Conservation (phyloP, 2,888 invertebrate genomes). For the Andrena hattorfiana region DNA sequence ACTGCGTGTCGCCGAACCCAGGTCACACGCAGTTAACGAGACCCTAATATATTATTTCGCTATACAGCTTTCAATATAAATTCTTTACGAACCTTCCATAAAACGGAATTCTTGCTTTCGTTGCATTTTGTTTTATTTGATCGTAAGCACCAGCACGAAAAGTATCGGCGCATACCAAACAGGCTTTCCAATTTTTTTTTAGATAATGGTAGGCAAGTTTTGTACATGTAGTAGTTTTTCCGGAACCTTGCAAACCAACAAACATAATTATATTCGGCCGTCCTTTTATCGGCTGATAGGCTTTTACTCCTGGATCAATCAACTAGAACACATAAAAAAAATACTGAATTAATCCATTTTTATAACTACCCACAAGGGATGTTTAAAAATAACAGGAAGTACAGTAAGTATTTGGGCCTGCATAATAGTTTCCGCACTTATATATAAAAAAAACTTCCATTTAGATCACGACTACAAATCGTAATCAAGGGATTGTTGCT, state of each 20-base stretch:
- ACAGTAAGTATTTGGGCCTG: too few relatives aligned
- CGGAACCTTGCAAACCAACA: slow-evolving; percentile 99
- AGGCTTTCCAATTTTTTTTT: slow-evolving; percentile 99
- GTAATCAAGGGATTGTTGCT: too few relatives aligned
- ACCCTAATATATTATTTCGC: too few relatives aligned
- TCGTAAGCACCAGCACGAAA: slow-evolving; percentile 99
- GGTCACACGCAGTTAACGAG: too few relatives aligned
- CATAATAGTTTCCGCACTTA: too few relatives aligned
- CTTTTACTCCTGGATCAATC: slow-evolving; percentile 99
- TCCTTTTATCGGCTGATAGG: slow-evolving; percentile 98
- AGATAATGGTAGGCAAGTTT: slow-evolving; percentile 99
- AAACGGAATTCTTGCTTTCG: slow-evolving; percentile 99
- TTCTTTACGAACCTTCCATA: slow-evolving; percentile 93
- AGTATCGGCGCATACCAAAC: slow-evolving; percentile 99
- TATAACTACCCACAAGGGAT: neutral
- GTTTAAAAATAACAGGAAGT: too few relatives aligned
- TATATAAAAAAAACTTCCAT: too few relatives aligned
- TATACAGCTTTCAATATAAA: neutral
- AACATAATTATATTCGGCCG: slow-evolving; percentile 99
- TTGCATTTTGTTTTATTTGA: slow-evolving; percentile 99
- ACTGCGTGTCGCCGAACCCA: too few relatives aligned
- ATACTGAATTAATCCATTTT: neutral
- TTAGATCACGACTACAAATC: too few relatives aligned
- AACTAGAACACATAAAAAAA: slow-evolving; percentile 54
- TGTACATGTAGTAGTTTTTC: slow-evolving; percentile 99